phyloP scores from a whole-genome alignment of 2,888 invertebrate genomes.

The Diarsia dahlii region DNA sequence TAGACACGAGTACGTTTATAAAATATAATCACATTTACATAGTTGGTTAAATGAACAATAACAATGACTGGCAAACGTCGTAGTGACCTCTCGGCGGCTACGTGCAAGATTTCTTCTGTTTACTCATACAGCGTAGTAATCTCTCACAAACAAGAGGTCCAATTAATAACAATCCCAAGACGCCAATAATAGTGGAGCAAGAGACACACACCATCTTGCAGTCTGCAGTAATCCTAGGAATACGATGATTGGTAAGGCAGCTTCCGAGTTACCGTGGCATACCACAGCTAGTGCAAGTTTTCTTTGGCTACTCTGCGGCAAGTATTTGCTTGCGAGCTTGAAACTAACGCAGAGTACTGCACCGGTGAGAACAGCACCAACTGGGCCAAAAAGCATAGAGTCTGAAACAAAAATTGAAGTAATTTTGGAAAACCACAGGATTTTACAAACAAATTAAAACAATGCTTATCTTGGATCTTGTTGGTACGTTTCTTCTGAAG shows the following conservation, averaged over 20 bases:
- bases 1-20: conserved; percentile 1
- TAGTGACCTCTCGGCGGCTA: neutral
- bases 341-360: conserved; percentile 37
- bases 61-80: neutral
- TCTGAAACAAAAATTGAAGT: conserved; percentile 79
- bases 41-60: conserved; percentile 10
- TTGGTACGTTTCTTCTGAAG: conserved; percentile 34
- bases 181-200: conserved; percentile 33
- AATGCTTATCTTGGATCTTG: conserved; percentile 66
- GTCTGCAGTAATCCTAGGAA: neutral
- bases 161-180: conserved; percentile 42
- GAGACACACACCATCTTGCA: conserved; percentile 47
- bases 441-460: conserved; percentile 54
- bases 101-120: neutral
- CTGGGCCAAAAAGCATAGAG: conserved; percentile 45
- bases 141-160: conserved; percentile 57
- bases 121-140: conserved; percentile 32
- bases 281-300: conserved; percentile 28
- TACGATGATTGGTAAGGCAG: neutral
- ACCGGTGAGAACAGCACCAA: conserved; percentile 8
- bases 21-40: conserved; percentile 28
- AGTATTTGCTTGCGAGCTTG: conserved; percentile 23
- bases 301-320: conserved; percentile 33
- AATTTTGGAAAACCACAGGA: conserved; percentile 74
- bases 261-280: conserved; percentile 12